Base-by-base conservation (phyloP, 1,140 invertebrate species). In the Galleria mellonella region DNA sequence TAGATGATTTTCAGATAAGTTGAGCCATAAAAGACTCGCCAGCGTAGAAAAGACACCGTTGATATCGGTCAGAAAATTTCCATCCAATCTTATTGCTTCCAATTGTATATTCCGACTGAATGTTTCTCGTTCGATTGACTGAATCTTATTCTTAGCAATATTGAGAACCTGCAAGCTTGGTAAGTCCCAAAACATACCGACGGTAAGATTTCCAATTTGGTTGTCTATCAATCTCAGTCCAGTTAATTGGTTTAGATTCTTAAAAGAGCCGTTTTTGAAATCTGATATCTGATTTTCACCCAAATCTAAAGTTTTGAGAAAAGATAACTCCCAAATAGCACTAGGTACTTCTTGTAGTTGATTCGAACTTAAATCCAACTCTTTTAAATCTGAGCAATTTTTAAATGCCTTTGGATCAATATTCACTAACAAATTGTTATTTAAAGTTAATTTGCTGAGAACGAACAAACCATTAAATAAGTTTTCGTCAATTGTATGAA, bases 351-450 rank as follows among this genome's bases (percentile, higher is more conserved):
- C 87, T 37, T 90, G 87, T 37, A 98, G 78, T 53, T 92, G 90
- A 85, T 98, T 98, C 10, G 93, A 92, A 66, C 94, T 94, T 13
- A 98, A 86, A 86, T 96, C 94, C 2, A 98, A 84, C 62, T 97
- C 95, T 79, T 95, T 95, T n/a, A 97, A 85, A 58, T 94, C 94
- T 3, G 94, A 96, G 66, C 94, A 94, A 82, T 96, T 98, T 79
- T 91, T 92, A 66, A 97, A 97, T n/a, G 96, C 92, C 56, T 93
- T 91, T 8, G 89, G 86, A 72, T 96, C 93, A 47, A 97, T 89
- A 51, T 87, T 91, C n/a, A 91, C 90, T 9, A 97, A 90, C 43
- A 92, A 85, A 86, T 97, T 97, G 52, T 94, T 93, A 62, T 95
- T 95, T 0, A 97, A 84, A 7, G 92, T 94, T 9, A 97, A 86